Conservation (phyloP, 2,888 invertebrate species). For the Thymelicus sylvestris region DNA sequence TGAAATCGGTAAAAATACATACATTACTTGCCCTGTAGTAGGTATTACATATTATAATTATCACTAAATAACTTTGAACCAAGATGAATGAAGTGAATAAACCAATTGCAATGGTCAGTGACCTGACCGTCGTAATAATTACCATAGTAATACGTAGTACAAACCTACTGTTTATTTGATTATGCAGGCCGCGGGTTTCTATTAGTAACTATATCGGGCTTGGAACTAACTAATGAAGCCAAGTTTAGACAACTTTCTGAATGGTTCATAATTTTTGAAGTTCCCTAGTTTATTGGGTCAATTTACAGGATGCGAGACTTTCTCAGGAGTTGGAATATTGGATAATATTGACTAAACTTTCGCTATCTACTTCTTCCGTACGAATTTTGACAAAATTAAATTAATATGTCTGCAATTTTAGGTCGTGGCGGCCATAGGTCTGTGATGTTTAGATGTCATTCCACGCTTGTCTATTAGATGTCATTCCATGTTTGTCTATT, state of each 20-base stretch:
- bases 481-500: background rate
- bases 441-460: background rate
- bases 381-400: background rate
- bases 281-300: slow-evolving; percentile 18
- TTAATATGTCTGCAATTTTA: background rate
- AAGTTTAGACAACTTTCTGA: slow-evolving; percentile 23
- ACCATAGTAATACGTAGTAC: slow-evolving; percentile 18
- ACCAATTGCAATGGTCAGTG: slow-evolving; percentile 44
- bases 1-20: too few relatives aligned
- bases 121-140: slow-evolving; percentile 43
- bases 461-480: too few relatives aligned
- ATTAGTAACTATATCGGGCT: slow-evolving; percentile 28
- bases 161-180: slow-evolving; percentile 37
- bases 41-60: too few relatives aligned
- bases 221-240: slow-evolving; percentile 27
- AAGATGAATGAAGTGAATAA: slow-evolving; percentile 45
- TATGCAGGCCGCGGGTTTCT: slow-evolving; percentile 31
- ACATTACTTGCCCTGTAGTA: background rate
- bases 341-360: background rate
- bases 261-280: slow-evolving; percentile 26
- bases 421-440: background rate
- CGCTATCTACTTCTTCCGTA: background rate
- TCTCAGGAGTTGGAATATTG: slow-evolving; percentile 1
- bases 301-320: background rate
- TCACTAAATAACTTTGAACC: slow-evolving; percentile 1